Base-by-base conservation (phyloP, 2,113 vertebrate genomes). In the Pelvicachromis taeniatus region DNA sequence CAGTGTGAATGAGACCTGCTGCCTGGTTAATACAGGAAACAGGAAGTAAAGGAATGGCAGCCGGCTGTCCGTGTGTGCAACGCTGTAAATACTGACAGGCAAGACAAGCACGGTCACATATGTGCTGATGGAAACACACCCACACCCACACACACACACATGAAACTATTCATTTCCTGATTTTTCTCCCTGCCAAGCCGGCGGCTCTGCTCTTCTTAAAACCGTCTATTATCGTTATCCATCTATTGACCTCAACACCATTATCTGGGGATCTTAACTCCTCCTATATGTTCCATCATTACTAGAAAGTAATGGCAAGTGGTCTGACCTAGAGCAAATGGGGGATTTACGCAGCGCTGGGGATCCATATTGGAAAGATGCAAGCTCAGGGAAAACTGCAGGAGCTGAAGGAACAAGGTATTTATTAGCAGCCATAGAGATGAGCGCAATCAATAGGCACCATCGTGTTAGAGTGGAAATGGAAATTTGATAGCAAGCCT, bases 231-330 rank as follows among this genome's bases (percentile, higher is more conserved):
- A 88, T 91, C 83, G 88, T 90, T 85, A 85, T 75, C 61, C 59
- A 26, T 83, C 65, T 84, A 85, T 84, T 84, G 21, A 13, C 53
- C 80, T 45, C 52, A 12, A 80, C 85, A 73, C 83, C 80, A 87
- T 93, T 90, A 88, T 87, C 82, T 63, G 61, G 38, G 63, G 35
- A 85, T 58, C 82, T 84, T 80, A 87, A 78, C 86, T 82, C 82
- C 90, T 87, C 80, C 85, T 81, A 54, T 80, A 88, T 87, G 80
- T 94, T 89, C 90, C 80, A 83, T 88, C 87, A 88, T 93, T 88
- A 93, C 90, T 87, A 78, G 29, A 83, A 89, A 81, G 89, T 86
- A 88, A 87, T 88, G 83, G 33, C 86, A 75, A 85, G 35, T 78
- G 53, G 90, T 87, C 59, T 80, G 12, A 84, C 68, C 81, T n/a